phyloP scores from a whole-genome alignment of 2,797 vertebrate species.

The Staurois parvus region DNA sequence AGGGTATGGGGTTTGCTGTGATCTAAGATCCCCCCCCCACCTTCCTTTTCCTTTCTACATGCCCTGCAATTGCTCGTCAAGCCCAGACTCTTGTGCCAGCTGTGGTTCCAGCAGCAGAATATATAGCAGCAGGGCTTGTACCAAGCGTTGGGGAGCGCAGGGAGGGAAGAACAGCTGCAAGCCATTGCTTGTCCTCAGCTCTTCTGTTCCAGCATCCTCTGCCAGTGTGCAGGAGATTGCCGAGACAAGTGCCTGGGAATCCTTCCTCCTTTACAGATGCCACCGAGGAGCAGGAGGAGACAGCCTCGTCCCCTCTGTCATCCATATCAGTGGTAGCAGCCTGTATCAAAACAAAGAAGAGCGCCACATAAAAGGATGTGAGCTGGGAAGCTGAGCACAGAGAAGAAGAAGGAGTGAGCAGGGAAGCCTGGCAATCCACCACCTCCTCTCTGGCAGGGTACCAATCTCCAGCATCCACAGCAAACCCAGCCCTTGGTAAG shows the following conservation, averaged over 20 bases:
- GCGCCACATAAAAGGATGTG: constrained; percentile 50
- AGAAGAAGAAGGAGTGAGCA: constrained; percentile 26
- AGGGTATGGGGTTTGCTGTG: background rate
- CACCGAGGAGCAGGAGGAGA: background rate
- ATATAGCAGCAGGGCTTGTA: constrained; percentile 56
- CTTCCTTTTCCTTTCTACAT: background rate
- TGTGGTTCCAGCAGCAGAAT: constrained; percentile 27
- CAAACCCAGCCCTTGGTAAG: constrained; percentile 22
- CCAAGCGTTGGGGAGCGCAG: constrained; percentile 32
- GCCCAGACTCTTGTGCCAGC: constrained; percentile 15
- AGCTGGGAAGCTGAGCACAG: constrained; percentile 10
- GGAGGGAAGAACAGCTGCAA: constrained; percentile 1
- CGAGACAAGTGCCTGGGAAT: background rate
- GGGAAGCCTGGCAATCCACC: constrained; percentile 17
- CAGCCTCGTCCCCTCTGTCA: constrained; percentile 31
- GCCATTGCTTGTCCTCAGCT: background rate
- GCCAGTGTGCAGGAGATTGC: background rate
- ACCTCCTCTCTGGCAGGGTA: constrained; percentile 15
- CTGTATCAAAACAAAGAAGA: constrained; percentile 56
- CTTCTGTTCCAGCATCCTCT: background rate
- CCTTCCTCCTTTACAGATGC: too few species aligned
- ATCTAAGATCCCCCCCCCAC: background rate
- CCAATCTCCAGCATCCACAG: background rate
- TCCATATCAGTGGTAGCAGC: constrained; percentile 48
- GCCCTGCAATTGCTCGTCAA: constrained; percentile 23